phyloP scores from a whole-genome alignment of 53 echinoderm and acorn worm genomes.

The Luidia sarsii region DNA sequence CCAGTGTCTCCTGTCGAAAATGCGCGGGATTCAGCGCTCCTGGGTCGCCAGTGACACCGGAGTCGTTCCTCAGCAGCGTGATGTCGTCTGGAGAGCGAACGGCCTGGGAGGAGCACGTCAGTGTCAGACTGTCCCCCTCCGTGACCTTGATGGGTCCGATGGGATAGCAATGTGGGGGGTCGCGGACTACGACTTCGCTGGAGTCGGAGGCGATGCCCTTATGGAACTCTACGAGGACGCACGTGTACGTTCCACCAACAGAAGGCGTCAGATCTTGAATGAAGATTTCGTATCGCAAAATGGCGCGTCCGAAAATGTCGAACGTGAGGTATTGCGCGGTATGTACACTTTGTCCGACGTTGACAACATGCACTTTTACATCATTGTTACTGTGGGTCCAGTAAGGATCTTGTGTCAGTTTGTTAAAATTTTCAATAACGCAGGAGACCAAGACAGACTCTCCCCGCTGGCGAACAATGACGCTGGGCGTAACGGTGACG shows the following conservation, averaged over 20 bases:
- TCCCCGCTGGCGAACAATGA: background rate
- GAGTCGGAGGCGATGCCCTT: background rate
- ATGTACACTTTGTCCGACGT: too few relatives aligned
- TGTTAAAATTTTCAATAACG: background rate
- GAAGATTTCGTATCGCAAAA: background rate
- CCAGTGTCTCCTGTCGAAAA: too few relatives aligned
- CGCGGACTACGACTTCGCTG: background rate
- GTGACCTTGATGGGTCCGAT: background rate
- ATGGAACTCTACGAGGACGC: background rate
- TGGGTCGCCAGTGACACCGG: background rate
- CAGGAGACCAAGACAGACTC: background rate
- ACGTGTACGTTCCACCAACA: background rate
- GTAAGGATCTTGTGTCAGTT: too few relatives aligned
- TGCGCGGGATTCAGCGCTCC: background rate
- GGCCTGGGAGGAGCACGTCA: slow-evolving; percentile 32
- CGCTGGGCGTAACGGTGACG: background rate
- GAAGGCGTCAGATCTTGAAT: background rate
- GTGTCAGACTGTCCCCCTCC: slow-evolving; percentile 1
- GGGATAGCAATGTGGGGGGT: slow-evolving; percentile 5
- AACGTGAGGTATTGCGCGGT: too few relatives aligned
- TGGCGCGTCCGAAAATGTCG: background rate
- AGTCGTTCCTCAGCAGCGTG: background rate
- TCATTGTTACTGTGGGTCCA: too few relatives aligned
- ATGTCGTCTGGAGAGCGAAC: background rate
- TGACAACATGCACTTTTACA: too few relatives aligned